Evolutionary conservation across 2,797 vertebrate genomes (phyloP).

Genomic region (Ptychobarbus kaznakovi): DNA sequence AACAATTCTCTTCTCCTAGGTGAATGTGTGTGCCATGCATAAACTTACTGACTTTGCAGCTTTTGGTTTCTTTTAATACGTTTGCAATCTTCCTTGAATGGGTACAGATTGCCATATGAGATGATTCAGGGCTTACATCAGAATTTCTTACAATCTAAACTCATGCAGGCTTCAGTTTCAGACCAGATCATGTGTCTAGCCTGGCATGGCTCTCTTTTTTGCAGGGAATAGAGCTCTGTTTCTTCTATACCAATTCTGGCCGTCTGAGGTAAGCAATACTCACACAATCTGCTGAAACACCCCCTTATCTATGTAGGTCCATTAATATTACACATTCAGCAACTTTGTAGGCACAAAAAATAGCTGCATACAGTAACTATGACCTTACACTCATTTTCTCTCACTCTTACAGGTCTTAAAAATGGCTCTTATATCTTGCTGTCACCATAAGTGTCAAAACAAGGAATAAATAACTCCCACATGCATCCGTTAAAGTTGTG

Average conservation of each 20-base stretch:
- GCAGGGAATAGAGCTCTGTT: not conserved
- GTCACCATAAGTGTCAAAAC: constrained; percentile 40
- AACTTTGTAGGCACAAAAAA: constrained; percentile 23
- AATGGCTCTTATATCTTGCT: constrained; percentile 18
- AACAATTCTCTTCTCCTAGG: not conserved
- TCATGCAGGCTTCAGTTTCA: constrained; percentile 3
- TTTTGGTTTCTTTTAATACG: not conserved
- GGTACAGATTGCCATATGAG: constrained; percentile 7
- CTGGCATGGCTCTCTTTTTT: constrained; percentile 1
- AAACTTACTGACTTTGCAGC: constrained; percentile 7
- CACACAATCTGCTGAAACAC: constrained; percentile 20
- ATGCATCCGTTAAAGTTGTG: constrained; percentile 20
- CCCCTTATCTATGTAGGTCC: not conserved
- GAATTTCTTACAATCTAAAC: constrained; percentile 27
- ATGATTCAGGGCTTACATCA: constrained; percentile 51
- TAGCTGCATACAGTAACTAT: constrained; percentile 1
- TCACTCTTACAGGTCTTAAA: constrained; percentile 18
- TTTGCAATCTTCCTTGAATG: not conserved
- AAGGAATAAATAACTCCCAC: constrained; percentile 39
- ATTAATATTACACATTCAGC: constrained; percentile 36
- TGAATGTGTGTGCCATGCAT: not conserved
- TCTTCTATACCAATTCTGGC: not conserved
- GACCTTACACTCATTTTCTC: constrained; percentile 19
- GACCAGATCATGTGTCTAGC: constrained; percentile 1
- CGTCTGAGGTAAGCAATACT: constrained; percentile 39